Conservation (phyloP, 1,140 invertebrate genomes). For the Apis laboriosa region DNA sequence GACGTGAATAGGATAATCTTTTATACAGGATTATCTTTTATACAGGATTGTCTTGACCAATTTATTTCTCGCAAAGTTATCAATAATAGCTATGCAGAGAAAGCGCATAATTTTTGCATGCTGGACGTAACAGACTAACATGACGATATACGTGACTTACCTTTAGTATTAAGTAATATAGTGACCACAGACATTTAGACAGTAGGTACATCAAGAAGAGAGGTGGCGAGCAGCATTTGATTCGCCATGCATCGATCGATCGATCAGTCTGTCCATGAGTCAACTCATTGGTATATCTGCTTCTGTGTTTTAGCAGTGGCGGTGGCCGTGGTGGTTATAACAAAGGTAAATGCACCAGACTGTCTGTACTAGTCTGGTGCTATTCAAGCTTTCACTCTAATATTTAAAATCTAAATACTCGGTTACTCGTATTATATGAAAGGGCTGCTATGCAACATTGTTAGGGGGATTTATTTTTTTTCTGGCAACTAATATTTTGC, state of each 20-base stretch:
- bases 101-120: conserved; percentile 62
- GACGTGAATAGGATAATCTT: conserved; percentile 28
- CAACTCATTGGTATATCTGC: conserved; percentile 83
- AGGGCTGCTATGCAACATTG: conserved; percentile 76
- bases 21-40: conserved; percentile 11
- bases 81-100: conserved; percentile 5
- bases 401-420: conserved; percentile 81
- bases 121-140: conserved; percentile 66
- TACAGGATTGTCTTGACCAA: conserved; percentile 23
- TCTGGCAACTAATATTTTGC: conserved; percentile 30
- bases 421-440: conserved; percentile 80
- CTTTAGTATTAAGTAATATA: conserved; percentile 72
- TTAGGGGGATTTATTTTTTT: conserved; percentile 46
- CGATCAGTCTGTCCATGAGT: conserved; percentile 84
- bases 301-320: conserved; percentile 92
- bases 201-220: conserved; percentile 84
- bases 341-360: conserved; percentile 91
- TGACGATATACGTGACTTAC: conserved; percentile 76
- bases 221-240: conserved; percentile 83
- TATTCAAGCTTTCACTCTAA: conserved; percentile 86
- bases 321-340: conserved; percentile 92
- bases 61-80: conserved; percentile 27
- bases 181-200: conserved; percentile 83
- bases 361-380: conserved; percentile 84
- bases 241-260: conserved; percentile 85